A percentile compares a stretch with the other conserved stretches of the same genome.
These are phyloP conservation scores for Chiloscyllium punctatum DNA, from an alignment of 2,797 vertebrate species.

Conservation along the genomic window DNA sequence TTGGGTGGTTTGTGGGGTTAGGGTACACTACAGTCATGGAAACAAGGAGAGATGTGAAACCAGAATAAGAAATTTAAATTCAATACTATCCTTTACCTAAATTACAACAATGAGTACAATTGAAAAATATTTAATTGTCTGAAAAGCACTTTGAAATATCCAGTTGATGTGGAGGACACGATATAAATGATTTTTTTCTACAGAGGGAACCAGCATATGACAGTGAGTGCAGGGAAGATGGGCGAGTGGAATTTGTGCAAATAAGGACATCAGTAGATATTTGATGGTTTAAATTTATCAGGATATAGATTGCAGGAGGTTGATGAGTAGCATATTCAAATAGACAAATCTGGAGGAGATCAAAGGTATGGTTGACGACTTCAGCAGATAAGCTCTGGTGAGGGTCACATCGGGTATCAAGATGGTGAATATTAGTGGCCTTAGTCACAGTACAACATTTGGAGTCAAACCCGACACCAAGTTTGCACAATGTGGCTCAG, in stretches of 20 bases:
- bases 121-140: not conserved
- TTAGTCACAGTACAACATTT: not conserved
- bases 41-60: not conserved
- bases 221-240: not conserved
- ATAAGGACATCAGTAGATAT: not conserved
- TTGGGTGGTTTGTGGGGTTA: not conserved
- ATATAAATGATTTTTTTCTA: not conserved
- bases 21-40: not conserved
- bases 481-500: not conserved
- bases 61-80: not conserved
- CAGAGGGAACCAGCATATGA: not conserved
- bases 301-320: not conserved
- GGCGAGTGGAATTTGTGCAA: not conserved
- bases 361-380: not conserved
- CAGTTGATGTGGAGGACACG: not conserved
- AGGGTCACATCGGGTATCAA: not conserved
- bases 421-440: no score
- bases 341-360: not conserved
- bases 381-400: not conserved
- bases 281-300: not conserved
- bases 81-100: not conserved
- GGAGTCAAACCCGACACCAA: not conserved
- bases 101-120: not conserved
- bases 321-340: not conserved
- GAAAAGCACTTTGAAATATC: not conserved